Conservation (phyloP, 2,113 vertebrate genomes). For the Dicaeum eximium region DNA sequence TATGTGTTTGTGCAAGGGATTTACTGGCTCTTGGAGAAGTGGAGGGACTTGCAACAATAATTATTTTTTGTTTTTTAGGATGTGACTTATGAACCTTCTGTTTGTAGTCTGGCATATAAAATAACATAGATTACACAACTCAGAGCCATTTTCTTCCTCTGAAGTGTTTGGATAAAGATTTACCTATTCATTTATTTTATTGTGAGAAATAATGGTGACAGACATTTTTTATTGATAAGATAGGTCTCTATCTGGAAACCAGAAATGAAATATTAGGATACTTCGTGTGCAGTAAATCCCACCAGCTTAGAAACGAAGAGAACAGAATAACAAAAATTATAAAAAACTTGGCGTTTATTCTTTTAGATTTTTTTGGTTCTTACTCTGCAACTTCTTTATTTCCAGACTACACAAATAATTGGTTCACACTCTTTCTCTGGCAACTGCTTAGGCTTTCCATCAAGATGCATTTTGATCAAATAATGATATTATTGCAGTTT, state of each 20-base stretch:
- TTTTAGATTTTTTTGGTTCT: background rate
- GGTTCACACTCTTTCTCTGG: slow-evolving; percentile 52
- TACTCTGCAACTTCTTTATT: slow-evolving; percentile 19
- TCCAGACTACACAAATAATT: slow-evolving; percentile 59
- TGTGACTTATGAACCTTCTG: slow-evolving; percentile 12
- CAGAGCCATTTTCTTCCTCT: slow-evolving; percentile 21
- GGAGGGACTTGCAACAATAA: background rate
- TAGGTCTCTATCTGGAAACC: background rate
- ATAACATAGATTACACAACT: background rate
- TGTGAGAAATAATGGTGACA: slow-evolving; percentile 26
- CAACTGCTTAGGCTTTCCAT: slow-evolving; percentile 30
- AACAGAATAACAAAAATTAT: background rate
- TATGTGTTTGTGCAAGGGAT: background rate
- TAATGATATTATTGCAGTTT: slow-evolving; percentile 1
- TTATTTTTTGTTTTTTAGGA: background rate
- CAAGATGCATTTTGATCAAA: slow-evolving; percentile 34
- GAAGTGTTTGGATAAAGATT: slow-evolving; percentile 48
- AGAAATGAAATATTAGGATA: background rate
- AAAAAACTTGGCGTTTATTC: background rate
- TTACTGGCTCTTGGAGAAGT: background rate
- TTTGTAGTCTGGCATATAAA: slow-evolving; percentile 10
- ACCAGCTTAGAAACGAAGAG: background rate
- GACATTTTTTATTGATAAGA: background rate
- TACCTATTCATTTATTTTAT: slow-evolving; percentile 30
- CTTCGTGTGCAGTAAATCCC: background rate